These are phyloP conservation scores for Napeogenes inachia DNA, from an alignment of 2,888 invertebrate species.

Conservation along the genomic window DNA sequence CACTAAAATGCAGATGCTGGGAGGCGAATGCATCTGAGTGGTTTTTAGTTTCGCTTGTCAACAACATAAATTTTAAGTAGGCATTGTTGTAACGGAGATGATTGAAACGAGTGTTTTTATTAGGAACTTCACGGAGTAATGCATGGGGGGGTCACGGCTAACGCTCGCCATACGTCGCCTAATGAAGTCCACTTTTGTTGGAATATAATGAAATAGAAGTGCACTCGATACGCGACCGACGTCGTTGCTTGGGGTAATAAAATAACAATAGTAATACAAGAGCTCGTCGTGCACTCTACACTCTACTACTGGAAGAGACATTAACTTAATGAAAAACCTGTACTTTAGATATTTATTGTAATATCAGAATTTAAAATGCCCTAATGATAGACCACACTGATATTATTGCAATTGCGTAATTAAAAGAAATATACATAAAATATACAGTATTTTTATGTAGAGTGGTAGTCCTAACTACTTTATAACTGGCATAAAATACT, in stretches of 20 bases:
- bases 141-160: slow-evolving; percentile 66
- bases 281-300: not conserved
- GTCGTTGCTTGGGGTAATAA: slow-evolving; percentile 48
- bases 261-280: slow-evolving; percentile 39
- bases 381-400: too few relatives aligned
- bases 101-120: slow-evolving; percentile 58
- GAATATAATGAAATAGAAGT: slow-evolving; percentile 44
- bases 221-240: slow-evolving; percentile 61
- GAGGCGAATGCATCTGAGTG: slow-evolving; percentile 44
- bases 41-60: slow-evolving; percentile 66
- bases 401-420: too few relatives aligned
- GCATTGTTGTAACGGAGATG: slow-evolving; percentile 66
- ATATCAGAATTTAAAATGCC: too few relatives aligned
- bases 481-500: not conserved
- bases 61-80: slow-evolving; percentile 68
- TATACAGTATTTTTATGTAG: not conserved
- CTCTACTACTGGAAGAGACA: too few relatives aligned
- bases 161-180: slow-evolving; percentile 68
- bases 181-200: slow-evolving; percentile 72
- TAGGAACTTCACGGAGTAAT: slow-evolving; percentile 60
- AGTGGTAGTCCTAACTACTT: not conserved
- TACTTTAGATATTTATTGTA: too few relatives aligned
- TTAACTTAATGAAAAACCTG: too few relatives aligned
- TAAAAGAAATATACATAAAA: too few relatives aligned
- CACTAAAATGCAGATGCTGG: slow-evolving; percentile 62